Conservation (phyloP, 1,140 invertebrate genomes). For the Caenorhabditis brenneri region DNA sequence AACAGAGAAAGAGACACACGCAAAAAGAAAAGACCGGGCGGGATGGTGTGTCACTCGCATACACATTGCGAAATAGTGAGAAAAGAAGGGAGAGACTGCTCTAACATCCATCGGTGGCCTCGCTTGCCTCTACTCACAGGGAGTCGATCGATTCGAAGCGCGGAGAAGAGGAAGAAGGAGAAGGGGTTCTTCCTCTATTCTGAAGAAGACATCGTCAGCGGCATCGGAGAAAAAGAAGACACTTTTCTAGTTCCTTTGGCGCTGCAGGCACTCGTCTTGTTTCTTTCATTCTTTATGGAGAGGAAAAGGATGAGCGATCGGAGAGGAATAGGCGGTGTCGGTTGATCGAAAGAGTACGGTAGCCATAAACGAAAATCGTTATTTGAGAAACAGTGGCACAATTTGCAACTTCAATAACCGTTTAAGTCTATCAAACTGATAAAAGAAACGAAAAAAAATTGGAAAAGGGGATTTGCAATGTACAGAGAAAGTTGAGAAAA, state of each 20-base stretch:
- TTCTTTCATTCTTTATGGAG: background rate
- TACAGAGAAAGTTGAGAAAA: no score
- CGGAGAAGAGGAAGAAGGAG: background rate
- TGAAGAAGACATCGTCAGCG: conserved; percentile 16
- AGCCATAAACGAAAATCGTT: background rate
- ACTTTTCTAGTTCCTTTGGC: conserved; percentile 39
- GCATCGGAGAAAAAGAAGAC: conserved; percentile 23
- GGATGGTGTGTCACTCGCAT: conserved; percentile 39
- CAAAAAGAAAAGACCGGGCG: conserved; percentile 33
- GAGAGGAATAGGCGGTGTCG: background rate
- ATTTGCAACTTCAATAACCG: no score
- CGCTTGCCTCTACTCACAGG: conserved; percentile 18
- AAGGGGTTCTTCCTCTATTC: background rate
- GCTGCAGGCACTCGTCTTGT: background rate
- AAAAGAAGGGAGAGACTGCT: background rate
- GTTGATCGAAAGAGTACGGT: background rate
- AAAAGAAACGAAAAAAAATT: no score
- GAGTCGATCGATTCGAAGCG: conserved; percentile 23
- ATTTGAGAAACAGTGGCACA: no score
- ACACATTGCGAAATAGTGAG: conserved; percentile 30
- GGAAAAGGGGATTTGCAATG: no score
- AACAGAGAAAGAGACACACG: conserved; percentile 10
- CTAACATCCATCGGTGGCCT: conserved; percentile 36
- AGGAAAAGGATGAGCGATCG: conserved; percentile 12
- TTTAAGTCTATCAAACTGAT: no score